Evolutionary conservation across 1,140 invertebrate genomes (phyloP).

Genomic region (Odontomachus brunneus): DNA sequence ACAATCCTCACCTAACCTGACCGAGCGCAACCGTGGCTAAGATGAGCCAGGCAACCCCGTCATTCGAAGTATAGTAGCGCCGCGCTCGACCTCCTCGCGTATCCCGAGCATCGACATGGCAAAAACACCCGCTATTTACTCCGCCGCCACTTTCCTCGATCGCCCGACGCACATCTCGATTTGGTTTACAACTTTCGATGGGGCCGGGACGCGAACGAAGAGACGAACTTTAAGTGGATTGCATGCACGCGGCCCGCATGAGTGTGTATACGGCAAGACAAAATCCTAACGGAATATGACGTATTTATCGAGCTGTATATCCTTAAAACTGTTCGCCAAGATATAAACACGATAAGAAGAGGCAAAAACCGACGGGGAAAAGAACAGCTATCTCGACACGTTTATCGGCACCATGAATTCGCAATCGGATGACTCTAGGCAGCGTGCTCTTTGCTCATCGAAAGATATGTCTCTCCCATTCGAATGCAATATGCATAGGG

Average conservation of each 20-base stretch:
- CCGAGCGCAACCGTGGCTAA: constrained; percentile 22
- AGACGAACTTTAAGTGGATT: constrained; percentile 34
- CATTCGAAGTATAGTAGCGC: constrained; percentile 37
- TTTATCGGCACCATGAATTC: no score
- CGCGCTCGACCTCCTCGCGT: constrained; percentile 50
- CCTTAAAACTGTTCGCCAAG: background rate
- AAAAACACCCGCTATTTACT: constrained; percentile 66
- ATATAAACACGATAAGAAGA: no score
- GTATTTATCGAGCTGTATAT: constrained; percentile 47
- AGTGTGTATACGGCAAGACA: background rate
- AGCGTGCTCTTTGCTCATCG: no score
- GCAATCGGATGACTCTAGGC: no score
- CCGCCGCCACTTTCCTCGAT: constrained; percentile 55
- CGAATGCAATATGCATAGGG: no score
- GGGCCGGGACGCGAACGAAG: constrained; percentile 16
- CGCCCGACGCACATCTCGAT: constrained; percentile 42
- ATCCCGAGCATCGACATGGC: constrained; percentile 42
- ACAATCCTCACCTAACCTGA: constrained; percentile 62
- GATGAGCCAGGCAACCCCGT: constrained; percentile 38
- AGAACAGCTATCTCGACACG: no score
- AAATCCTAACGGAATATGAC: constrained; percentile 19
- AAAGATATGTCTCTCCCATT: no score
- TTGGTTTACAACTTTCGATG: constrained; percentile 52
- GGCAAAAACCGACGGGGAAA: no score
- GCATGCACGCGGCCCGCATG: background rate